These are phyloP conservation scores for Mustelus asterias DNA, from an alignment of 2,113 vertebrate species.

Conservation along the genomic window DNA sequence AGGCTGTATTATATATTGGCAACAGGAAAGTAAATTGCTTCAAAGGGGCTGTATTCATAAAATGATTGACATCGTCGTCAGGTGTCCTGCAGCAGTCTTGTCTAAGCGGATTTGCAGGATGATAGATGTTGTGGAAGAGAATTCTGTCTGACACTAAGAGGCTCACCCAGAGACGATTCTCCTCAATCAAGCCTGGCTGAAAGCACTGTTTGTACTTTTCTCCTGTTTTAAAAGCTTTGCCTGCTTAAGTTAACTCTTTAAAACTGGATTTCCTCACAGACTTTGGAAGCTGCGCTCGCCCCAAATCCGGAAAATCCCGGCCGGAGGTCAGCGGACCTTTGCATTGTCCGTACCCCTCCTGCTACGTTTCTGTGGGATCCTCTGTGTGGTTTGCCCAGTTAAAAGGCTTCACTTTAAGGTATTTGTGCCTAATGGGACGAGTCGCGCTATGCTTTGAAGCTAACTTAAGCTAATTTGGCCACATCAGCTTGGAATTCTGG, in stretches of 20 bases:
- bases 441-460: too few species aligned
- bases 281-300: too few species aligned
- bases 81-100: slow-evolving; percentile 43
- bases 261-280: not conserved
- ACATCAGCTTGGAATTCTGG: too few species aligned
- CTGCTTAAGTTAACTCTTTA: slow-evolving; percentile 12
- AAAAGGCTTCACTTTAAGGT: too few species aligned
- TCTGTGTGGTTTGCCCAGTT: too few species aligned
- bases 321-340: too few species aligned
- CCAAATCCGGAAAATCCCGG: too few species aligned
- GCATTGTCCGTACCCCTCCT: too few species aligned
- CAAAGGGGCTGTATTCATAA: slow-evolving; percentile 43
- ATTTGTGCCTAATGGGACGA: too few species aligned
- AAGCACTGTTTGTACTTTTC: slow-evolving; percentile 25
- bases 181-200: slow-evolving; percentile 19
- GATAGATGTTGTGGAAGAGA: slow-evolving; percentile 43
- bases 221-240: not conserved
- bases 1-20: slow-evolving; percentile 47
- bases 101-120: slow-evolving; percentile 49
- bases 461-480: too few species aligned
- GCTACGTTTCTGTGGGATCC: too few species aligned
- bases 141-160: slow-evolving; percentile 42
- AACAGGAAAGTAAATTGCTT: slow-evolving; percentile 53
- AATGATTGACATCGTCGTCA: slow-evolving; percentile 51
- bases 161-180: slow-evolving; percentile 42